phyloP scores from a whole-genome alignment of 2,113 vertebrate species.

The Benitochromis conjunctus region DNA sequence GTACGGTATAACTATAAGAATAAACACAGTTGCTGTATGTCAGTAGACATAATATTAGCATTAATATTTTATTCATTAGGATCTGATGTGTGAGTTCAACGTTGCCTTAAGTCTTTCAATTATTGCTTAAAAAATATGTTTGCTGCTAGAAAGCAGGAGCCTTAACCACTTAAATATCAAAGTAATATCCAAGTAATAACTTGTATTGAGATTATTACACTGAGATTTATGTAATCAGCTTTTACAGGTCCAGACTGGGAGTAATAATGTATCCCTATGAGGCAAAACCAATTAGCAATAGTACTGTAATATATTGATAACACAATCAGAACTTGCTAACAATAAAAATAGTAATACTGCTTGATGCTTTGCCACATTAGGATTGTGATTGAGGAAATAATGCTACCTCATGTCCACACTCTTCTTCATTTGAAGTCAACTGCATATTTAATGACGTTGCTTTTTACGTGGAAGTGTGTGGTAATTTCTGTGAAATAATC shows the following conservation, averaged over 20 bases:
- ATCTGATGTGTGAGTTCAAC: background rate
- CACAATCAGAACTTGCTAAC: background rate
- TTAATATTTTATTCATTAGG: background rate
- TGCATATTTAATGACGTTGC: background rate
- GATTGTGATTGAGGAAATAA: background rate
- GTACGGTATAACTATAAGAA: background rate
- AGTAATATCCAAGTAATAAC: background rate
- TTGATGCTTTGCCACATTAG: background rate
- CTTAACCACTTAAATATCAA: background rate
- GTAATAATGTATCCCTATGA: background rate
- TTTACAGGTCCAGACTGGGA: background rate
- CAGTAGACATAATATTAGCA: background rate
- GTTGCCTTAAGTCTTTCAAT: background rate
- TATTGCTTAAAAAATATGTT: background rate
- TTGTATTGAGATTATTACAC: background rate
- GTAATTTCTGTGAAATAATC: background rate
- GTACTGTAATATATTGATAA: background rate
- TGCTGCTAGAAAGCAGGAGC: background rate
- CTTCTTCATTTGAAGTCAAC: background rate
- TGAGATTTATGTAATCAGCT: background rate
- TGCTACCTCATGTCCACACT: background rate
- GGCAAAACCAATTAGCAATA: background rate
- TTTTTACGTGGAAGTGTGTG: background rate
- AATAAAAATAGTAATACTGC: background rate
- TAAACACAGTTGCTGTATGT: background rate